Base-by-base conservation (phyloP, 2,797 vertebrate species). In the Mus spretus region DNA sequence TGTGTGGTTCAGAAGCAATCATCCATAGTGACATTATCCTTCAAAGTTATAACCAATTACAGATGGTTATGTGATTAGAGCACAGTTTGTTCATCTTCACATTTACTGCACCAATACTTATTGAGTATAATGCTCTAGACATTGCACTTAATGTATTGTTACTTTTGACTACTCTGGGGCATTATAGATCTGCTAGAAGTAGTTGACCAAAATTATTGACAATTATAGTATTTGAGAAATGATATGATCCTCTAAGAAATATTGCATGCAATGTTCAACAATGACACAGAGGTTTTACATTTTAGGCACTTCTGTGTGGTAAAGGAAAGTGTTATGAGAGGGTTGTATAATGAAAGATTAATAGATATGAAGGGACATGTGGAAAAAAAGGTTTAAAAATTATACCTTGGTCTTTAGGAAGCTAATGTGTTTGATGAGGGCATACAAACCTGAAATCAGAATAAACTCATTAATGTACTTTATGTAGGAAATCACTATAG, bases 311-410 rank as follows among this genome's bases (percentile, higher is more conserved):
- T 37, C 28, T 17, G 53, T 75, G 34, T 24, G 4, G 40, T 24
- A 57, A 44, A 67, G 53, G 8, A 95, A 79, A 74, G 13, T 12
- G 55, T 44, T 34, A n/a, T n/a, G 6, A 0, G 50, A 47, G 11
- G 0, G 2, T 61, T 57, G 50, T 1, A 44, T 13, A 14, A 4
- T 79, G 34, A 86, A 50, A 92, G 22, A 53, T 26, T 89, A 59
- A 31, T 31, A 70, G 59, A 67, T 78, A 19, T 82, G 75, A 93
- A 92, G 13, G 15, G 22, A 63, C 14, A 67, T 53, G 13, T 26
- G 37, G n/a, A n/a, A 40, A 83, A 14, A 93, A 95, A 50, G 17
- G 12, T 55, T 89, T 37, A 91, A 93, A 93, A 9, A 50, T 28
- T 78, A n/a, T 2, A 20, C 3, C 83, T 17, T 93, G 44, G 79